Percentiles rank a stretch among this genome's conserved stretches.
phyloP scores from a whole-genome alignment of 2,888 invertebrate species.

The Eurytoma californica region DNA sequence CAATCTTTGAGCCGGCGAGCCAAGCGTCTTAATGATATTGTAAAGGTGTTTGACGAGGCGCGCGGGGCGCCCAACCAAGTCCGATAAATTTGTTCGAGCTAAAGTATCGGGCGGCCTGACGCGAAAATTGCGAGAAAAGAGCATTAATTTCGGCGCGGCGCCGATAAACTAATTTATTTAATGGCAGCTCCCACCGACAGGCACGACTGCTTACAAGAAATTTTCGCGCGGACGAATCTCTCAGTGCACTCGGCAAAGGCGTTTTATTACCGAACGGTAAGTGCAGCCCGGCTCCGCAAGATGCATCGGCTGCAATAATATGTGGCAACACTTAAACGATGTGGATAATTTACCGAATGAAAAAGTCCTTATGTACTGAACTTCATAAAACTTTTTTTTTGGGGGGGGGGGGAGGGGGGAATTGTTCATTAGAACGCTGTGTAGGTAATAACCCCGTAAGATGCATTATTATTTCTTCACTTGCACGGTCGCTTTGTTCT shows the following conservation, averaged over 20 bases:
- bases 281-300: constrained; percentile 16
- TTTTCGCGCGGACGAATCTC: constrained; percentile 19
- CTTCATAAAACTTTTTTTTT: neutral
- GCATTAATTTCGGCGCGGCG: neutral
- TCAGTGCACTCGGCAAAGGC: constrained; percentile 17
- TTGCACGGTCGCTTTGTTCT: too few relatives aligned
- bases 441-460: too few relatives aligned
- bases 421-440: too few relatives aligned
- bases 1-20: neutral
- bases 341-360: constrained; percentile 25
- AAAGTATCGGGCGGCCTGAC: neutral
- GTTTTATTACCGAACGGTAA: constrained; percentile 37
- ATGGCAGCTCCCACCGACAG: constrained; percentile 1
- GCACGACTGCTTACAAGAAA: constrained; percentile 10
- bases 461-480: too few relatives aligned
- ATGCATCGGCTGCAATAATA: constrained; percentile 15
- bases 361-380: constrained; percentile 23
- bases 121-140: constrained; percentile 4
- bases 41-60: neutral
- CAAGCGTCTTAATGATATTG: neutral
- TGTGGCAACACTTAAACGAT: constrained; percentile 41
- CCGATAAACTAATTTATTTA: constrained; percentile 30
- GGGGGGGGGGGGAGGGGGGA: too few relatives aligned
- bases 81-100: neutral
- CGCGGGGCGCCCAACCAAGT: neutral